Evolutionary conservation across 2,113 vertebrate genomes (phyloP).

Genomic region (Prolemur simus): DNA sequence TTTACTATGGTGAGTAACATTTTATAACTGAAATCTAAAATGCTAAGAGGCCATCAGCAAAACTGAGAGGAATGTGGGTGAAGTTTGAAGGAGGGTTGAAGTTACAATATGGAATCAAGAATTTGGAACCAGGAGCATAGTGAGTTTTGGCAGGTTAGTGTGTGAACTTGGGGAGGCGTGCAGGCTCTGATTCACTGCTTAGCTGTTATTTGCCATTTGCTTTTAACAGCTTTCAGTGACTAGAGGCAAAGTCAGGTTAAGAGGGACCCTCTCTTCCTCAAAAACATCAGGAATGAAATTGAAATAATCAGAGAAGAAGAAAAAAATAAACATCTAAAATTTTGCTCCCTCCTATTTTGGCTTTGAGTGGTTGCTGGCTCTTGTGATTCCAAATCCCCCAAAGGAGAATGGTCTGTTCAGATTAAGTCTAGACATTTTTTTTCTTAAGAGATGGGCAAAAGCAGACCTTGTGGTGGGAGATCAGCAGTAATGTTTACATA

Average conservation of each 20-base stretch:
- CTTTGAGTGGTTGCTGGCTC: neutral
- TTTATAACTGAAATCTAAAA: neutral
- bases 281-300: neutral
- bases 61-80: neutral
- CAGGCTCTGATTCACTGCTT: neutral
- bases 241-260: neutral
- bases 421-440: neutral
- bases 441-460: neutral
- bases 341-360: neutral
- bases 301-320: constrained; percentile 9
- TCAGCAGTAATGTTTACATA: neutral
- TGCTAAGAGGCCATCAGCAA: neutral
- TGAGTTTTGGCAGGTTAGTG: neutral
- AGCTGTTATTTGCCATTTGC: neutral
- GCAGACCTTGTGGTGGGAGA: neutral
- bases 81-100: neutral
- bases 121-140: neutral
- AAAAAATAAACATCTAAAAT: neutral
- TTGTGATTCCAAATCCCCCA: neutral
- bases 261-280: rapidly evolving
- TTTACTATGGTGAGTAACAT: neutral
- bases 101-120: neutral
- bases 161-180: neutral
- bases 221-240: neutral
- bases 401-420: neutral